Conservation (phyloP, 2,888 invertebrate genomes). For the Acanthoscelides obtectus region DNA sequence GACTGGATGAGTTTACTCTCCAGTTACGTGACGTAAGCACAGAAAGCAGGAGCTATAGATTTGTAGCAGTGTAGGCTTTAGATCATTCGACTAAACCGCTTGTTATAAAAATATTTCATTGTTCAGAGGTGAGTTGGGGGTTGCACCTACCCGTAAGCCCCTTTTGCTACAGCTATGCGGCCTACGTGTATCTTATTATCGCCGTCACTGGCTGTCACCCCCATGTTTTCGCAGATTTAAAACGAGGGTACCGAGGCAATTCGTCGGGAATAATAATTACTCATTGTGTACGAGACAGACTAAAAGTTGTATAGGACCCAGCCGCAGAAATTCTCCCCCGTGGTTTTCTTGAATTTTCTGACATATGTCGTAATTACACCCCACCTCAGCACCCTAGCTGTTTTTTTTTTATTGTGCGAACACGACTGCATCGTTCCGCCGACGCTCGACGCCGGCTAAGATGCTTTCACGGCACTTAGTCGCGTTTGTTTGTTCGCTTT, state of each 20-base stretch:
- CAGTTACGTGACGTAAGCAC: too few species aligned
- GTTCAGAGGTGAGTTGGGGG: too few species aligned
- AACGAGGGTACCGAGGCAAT: slow-evolving; percentile 15
- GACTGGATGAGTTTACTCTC: too few species aligned
- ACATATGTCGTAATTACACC: slow-evolving; percentile 44
- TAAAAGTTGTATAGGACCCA: slow-evolving; percentile 28
- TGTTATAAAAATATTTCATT: too few species aligned
- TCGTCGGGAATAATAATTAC: slow-evolving; percentile 38
- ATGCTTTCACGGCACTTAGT: slow-evolving; percentile 29
- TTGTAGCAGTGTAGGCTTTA: too few species aligned
- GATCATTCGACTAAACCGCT: too few species aligned
- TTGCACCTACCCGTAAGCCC: too few species aligned
- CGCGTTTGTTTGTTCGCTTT: slow-evolving; percentile 17
- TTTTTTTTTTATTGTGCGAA: slow-evolving; percentile 29
- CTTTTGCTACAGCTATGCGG: too few species aligned
- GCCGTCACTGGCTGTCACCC: slow-evolving; percentile 19
- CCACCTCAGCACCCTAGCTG: slow-evolving; percentile 31
- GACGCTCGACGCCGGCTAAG: slow-evolving; percentile 5
- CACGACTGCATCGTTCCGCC: not conserved
- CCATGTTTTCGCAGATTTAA: slow-evolving; percentile 12
- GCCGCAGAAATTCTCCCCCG: slow-evolving; percentile 42
- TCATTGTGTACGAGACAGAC: slow-evolving; percentile 32
- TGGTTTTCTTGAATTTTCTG: slow-evolving; percentile 43
- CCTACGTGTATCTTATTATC: not conserved
- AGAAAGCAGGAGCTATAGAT: too few species aligned